These are phyloP conservation scores for Scomber japonicus DNA, from an alignment of 2,113 vertebrate species.

Conservation along the genomic window DNA sequence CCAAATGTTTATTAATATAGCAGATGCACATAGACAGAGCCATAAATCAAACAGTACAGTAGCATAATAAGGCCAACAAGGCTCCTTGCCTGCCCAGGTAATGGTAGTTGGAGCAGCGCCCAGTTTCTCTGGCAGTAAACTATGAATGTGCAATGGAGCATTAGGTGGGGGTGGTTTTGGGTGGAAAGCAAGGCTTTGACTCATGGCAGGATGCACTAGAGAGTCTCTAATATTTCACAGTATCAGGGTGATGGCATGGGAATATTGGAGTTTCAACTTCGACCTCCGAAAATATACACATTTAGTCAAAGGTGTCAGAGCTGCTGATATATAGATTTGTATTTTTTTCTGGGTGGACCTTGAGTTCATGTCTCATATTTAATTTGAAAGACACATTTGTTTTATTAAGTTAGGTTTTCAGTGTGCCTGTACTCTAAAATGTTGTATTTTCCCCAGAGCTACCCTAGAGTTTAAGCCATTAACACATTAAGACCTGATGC, in stretches of 20 bases:
- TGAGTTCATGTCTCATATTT: background rate
- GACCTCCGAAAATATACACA: constrained; percentile 13
- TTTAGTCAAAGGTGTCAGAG: constrained; percentile 1
- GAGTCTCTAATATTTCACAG: constrained; percentile 45
- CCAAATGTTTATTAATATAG: constrained; percentile 76
- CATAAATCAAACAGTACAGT: constrained; percentile 71
- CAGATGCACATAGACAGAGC: constrained; percentile 63
- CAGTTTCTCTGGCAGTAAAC: constrained; percentile 56
- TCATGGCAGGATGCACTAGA: constrained; percentile 11
- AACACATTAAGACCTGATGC: constrained; percentile 28
- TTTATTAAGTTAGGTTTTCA: constrained; percentile 16
- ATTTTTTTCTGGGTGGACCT: background rate
- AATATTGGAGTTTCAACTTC: constrained; percentile 19
- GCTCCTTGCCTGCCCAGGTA: constrained; percentile 61
- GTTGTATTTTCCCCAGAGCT: background rate
- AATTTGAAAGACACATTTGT: background rate
- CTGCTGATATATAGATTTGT: background rate
- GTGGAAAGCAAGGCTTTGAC: constrained; percentile 32
- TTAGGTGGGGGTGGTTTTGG: background rate
- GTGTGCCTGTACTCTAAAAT: constrained; percentile 5
- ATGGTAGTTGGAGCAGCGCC: constrained; percentile 71
- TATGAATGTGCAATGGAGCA: constrained; percentile 34
- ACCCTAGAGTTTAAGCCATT: constrained; percentile 26
- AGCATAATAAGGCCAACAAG: constrained; percentile 71
- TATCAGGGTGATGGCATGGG: constrained; percentile 17